Conservation (phyloP, 2,113 vertebrate genomes). For the Mormyrus iriodes region DNA sequence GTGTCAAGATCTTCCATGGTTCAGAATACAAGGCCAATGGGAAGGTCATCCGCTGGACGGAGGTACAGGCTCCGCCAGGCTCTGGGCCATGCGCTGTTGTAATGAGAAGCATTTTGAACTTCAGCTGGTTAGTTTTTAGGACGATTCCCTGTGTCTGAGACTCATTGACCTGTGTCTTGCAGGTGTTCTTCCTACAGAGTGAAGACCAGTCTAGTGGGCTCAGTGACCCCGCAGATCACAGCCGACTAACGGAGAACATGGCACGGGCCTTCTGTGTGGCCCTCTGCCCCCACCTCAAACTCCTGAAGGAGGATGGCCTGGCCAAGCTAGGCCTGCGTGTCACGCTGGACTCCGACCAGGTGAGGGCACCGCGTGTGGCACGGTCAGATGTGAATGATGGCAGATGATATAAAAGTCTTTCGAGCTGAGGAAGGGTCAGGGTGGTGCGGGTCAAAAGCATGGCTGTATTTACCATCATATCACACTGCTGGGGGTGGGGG, state of each 20-base stretch:
- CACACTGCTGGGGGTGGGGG: not conserved
- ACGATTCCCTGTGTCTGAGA: not conserved
- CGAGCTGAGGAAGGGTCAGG: not conserved
- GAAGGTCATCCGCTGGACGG: constrained; percentile 96
- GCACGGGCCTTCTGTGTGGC: constrained; percentile 90
- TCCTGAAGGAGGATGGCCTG: constrained; percentile 95
- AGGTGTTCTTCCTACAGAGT: constrained; percentile 94
- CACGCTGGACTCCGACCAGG: constrained; percentile 90
- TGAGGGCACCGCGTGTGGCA: constrained; percentile 42
- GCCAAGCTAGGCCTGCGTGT: constrained; percentile 89
- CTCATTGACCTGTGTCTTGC: not conserved
- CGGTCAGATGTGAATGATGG: not conserved
- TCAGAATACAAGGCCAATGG: constrained; percentile 95
- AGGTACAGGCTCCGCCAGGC: constrained; percentile 62
- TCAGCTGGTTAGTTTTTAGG: not conserved
- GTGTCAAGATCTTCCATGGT: constrained; percentile 96
- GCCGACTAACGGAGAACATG: constrained; percentile 87
- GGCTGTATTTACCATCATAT: not conserved
- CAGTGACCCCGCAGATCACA: constrained; percentile 93
- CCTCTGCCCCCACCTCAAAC: constrained; percentile 87
- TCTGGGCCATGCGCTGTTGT: not conserved
- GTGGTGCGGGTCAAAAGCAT: not conserved
- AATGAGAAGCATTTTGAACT: not conserved
- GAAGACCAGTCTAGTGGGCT: constrained; percentile 82
- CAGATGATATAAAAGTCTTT: not conserved